Base-by-base conservation (phyloP, 2,797 vertebrate species). In the Lacerta bilineata region DNA sequence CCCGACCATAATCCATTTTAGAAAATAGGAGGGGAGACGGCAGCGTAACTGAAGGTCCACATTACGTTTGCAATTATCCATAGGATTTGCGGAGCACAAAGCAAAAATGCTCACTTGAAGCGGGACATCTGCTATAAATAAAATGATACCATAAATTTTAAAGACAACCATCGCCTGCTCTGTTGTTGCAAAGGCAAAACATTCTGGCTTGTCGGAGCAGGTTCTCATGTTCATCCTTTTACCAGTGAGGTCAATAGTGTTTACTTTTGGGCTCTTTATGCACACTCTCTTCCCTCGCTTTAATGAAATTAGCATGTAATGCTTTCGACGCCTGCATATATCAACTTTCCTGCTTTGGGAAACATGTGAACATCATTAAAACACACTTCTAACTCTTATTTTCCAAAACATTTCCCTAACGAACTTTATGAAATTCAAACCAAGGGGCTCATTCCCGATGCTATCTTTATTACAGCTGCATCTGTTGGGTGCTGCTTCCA, bases 351-450 rank as follows among this genome's bases (percentile, higher is more conserved):
- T 92, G 96, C 92, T 93, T 93, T 43, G 87, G 86, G 88, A 95
- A 95, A 95, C 96, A 96, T 93, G 88, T 94, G 96, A 96, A 95
- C 91, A 95, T 94, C 92, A 96, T 97, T 97, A 96, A 95, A 96
- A 95, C 86, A 87, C 10, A 77, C 79, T 96, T 95, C 92, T 92
- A 81, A 80, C 46, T 94, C 80, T 64, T 90, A 82, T 93, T 94
- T 91, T 90, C 25, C 89, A 93, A 96, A 95, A 93, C 89, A 94
- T 95, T 94, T 93, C 89, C 92, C 93, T 90, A 90, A 92, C 89
- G 95, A 95, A 91, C 90, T 92, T 95, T 80, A 93, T 91, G 93
- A 96, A 97, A 96, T 88, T 93, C 87, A 93, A 93, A 90, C 92
- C 4, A 0, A 5, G 20, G 87, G 80, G 69, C 88, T 91, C 90